Conservation (phyloP, 2,797 vertebrate genomes). For the Pseudochromis fuscus region DNA sequence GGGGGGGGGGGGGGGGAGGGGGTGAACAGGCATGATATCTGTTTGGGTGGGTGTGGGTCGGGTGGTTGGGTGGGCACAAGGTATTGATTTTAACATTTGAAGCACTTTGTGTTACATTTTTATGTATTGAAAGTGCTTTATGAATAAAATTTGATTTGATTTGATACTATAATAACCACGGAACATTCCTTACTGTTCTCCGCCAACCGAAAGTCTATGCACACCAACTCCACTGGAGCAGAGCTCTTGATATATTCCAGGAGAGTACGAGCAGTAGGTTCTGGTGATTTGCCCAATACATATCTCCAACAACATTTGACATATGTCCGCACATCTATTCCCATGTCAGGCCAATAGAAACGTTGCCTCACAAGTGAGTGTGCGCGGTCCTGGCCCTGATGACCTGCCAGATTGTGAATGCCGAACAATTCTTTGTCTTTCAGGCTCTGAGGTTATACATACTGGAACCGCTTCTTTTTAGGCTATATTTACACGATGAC, state of each 20-base stretch:
- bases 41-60: too few species aligned
- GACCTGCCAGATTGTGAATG: constrained; percentile 38
- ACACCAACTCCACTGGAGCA: background rate
- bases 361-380: constrained; percentile 25
- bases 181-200: background rate
- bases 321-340: constrained; percentile 23
- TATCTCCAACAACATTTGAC: background rate
- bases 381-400: constrained; percentile 45
- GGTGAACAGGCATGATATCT: background rate
- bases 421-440: constrained; percentile 11
- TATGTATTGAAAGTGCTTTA: too few species aligned
- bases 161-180: too few species aligned
- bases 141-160: too few species aligned
- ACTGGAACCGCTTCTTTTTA: background rate
- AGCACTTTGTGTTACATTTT: too few species aligned
- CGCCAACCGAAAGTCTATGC: background rate
- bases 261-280: background rate
- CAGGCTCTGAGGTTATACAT: constrained; percentile 24
- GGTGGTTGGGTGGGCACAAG: too few species aligned
- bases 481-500: too few species aligned
- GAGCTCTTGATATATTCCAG: constrained; percentile 2
- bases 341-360: constrained; percentile 45
- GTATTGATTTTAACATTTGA: too few species aligned
- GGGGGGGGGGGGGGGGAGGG: too few species aligned
- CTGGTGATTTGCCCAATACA: constrained; percentile 9